Evolutionary conservation across 2,113 vertebrate species (phyloP).

Genomic region (Suricata suricatta): DNA sequence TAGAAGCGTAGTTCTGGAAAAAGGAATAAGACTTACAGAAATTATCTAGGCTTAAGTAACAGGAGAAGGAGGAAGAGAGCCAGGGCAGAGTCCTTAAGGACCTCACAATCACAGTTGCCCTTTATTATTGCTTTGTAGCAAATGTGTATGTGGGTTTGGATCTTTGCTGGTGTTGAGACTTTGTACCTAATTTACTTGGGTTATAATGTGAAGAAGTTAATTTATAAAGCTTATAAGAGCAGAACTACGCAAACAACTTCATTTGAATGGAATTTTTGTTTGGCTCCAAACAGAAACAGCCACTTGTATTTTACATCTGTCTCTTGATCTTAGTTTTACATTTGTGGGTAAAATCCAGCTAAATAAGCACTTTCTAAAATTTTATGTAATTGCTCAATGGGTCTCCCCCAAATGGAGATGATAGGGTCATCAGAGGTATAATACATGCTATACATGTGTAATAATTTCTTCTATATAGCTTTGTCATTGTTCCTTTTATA

Average conservation of each 20-base stretch:
- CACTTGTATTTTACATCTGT: background rate
- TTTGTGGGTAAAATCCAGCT: constrained; percentile 13
- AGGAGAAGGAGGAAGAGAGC: background rate
- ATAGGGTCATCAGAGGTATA: background rate
- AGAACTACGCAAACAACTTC: background rate
- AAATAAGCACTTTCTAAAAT: background rate
- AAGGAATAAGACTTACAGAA: background rate
- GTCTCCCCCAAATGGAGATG: background rate
- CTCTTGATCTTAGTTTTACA: background rate
- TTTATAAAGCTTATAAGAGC: background rate
- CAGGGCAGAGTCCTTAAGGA: background rate
- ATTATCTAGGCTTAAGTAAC: background rate
- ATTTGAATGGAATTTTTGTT: background rate
- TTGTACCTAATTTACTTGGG: background rate
- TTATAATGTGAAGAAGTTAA: background rate
- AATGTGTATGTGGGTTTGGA: background rate
- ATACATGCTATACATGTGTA: background rate
- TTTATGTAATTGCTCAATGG: background rate
- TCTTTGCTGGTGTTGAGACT: background rate
- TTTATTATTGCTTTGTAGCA: background rate
- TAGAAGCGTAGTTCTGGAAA: background rate
- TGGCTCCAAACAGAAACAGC: background rate
- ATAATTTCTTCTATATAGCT: background rate
- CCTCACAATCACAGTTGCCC: background rate
- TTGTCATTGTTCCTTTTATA: background rate